Conservation (phyloP, 2,888 invertebrate genomes). For the Cephalotes varians region DNA sequence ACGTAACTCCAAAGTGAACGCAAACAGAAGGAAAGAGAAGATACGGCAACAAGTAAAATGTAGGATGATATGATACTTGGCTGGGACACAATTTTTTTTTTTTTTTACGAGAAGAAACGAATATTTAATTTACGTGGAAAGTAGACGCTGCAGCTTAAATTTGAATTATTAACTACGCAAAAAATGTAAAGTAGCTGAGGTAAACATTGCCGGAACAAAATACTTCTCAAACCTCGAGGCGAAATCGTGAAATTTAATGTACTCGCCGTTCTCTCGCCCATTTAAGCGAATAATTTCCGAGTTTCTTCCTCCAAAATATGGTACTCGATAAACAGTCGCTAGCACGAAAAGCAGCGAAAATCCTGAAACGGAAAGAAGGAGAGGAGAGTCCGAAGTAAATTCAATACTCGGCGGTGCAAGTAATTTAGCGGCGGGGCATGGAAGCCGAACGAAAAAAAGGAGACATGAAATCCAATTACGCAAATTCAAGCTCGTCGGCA, state of each 20-base stretch:
- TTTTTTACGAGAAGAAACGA: background rate
- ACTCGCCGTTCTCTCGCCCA: background rate
- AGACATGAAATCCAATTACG: conserved; percentile 62
- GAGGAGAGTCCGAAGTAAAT: conserved; percentile 25
- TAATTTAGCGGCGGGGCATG: conserved; percentile 59
- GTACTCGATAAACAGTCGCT: conserved; percentile 22
- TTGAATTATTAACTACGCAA: conserved; percentile 27
- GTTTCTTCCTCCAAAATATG: conserved; percentile 6
- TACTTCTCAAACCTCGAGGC: background rate
- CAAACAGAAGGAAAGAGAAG: background rate
- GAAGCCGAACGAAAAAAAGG: conserved; percentile 8
- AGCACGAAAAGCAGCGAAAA: background rate
- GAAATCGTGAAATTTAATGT: conserved; percentile 5
- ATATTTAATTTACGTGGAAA: conserved; percentile 27
- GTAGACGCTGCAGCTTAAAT: conserved; percentile 22
- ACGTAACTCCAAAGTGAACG: conserved; percentile 42
- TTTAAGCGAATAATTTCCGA: conserved; percentile 21
- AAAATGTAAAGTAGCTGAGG: background rate
- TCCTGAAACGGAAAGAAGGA: too few species aligned
- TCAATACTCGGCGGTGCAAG: conserved; percentile 54
- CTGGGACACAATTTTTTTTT: background rate
- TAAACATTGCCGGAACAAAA: background rate
- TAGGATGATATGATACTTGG: background rate
- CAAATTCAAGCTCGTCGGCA: conserved; percentile 50
- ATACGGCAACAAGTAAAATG: background rate